Evolutionary conservation across 2,888 invertebrate species (phyloP).

Genomic region (Eumacrocentrus americanus): DNA sequence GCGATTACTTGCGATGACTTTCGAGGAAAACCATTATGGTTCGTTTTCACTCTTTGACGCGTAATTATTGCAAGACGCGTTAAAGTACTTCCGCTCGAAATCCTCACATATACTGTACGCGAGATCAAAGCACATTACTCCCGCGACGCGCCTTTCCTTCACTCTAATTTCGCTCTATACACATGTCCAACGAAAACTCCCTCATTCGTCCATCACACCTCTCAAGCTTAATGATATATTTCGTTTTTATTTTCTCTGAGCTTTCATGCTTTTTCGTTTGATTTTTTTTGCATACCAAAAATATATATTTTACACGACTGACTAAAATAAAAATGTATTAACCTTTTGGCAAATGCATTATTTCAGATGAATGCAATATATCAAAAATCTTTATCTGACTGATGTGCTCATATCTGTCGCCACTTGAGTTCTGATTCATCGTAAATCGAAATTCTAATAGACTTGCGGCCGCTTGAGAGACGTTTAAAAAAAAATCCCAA

Average conservation of each 20-base stretch:
- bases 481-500: neutral
- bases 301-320: no score
- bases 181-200: neutral
- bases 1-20: no score
- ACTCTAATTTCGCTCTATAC: neutral
- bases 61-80: conserved; percentile 16
- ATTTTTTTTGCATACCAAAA: no score
- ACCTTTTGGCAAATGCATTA: neutral
- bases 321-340: neutral
- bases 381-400: neutral
- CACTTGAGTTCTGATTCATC: neutral
- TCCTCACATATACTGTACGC: conserved; percentile 3
- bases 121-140: conserved; percentile 12
- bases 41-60: conserved; percentile 13
- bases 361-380: neutral
- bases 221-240: neutral
- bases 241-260: no score
- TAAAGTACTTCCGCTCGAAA: conserved; percentile 12
- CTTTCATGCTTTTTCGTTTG: neutral
- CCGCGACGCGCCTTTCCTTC: neutral
- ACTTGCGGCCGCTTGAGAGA: neutral
- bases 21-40: no score
- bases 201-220: neutral
- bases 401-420: neutral
- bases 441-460: neutral